Percentiles rank a stretch among this genome's conserved stretches.
Evolutionary conservation across 2,888 invertebrate species (phyloP).

Genomic region (Ectobius pallidus): DNA sequence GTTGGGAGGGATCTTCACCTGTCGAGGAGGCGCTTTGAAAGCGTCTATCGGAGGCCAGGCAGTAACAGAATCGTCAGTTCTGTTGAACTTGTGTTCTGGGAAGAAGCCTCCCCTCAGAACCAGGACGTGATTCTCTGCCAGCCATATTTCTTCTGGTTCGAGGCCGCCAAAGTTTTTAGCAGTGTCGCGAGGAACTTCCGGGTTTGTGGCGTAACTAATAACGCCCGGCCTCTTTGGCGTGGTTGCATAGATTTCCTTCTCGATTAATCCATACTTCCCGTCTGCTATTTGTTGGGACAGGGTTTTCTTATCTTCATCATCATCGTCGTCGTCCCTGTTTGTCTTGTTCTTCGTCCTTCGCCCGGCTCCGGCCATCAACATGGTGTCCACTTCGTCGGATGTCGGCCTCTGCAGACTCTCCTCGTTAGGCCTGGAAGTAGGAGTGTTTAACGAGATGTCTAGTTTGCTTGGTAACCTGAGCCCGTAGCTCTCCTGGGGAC

Average conservation of each 20-base stretch:
- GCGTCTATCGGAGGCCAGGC: slow-evolving; percentile 83
- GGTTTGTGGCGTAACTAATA: slow-evolving; percentile 79
- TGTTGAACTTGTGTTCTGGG: slow-evolving; percentile 54
- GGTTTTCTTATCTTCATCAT: slow-evolving; percentile 81
- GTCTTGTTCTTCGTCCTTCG: slow-evolving; percentile 62
- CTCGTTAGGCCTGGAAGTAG: no score
- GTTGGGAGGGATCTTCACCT: slow-evolving; percentile 81
- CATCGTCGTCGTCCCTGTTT: slow-evolving; percentile 48
- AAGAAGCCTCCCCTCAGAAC: slow-evolving; percentile 81
- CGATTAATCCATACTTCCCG: slow-evolving; percentile 88
- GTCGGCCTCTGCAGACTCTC: not conserved
- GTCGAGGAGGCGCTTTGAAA: slow-evolving; percentile 81
- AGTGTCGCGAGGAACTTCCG: slow-evolving; percentile 82
- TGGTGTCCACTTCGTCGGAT: slow-evolving; percentile 62
- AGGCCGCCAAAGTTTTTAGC: slow-evolving; percentile 80
- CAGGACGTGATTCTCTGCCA: slow-evolving; percentile 85
- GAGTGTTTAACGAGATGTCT: not conserved
- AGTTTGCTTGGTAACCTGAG: not conserved
- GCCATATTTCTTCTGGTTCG: slow-evolving; percentile 85
- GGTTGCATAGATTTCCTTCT: slow-evolving; percentile 78
- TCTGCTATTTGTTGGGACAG: slow-evolving; percentile 89
- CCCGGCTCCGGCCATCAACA: slow-evolving; percentile 72
- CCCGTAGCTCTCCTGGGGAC: not conserved
- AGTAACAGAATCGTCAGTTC: slow-evolving; percentile 51
- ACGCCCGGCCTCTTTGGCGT: slow-evolving; percentile 78